Percentiles rank a stretch among this genome's conserved stretches.
Evolutionary conservation across 2,888 invertebrate genomes (phyloP).

Genomic region (Drosophila differens): DNA sequence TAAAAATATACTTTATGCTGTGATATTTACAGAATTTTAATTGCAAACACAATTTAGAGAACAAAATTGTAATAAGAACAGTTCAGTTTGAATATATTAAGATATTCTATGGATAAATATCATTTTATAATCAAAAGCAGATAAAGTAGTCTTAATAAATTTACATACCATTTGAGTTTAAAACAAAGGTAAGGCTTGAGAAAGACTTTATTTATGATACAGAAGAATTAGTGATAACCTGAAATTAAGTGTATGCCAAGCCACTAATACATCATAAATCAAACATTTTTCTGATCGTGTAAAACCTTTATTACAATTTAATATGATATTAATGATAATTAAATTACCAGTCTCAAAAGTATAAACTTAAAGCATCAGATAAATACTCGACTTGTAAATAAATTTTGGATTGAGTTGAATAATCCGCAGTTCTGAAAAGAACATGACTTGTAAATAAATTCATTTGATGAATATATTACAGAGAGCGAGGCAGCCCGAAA

Average conservation of each 20-base stretch:
- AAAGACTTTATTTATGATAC: not conserved
- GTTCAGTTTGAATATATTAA: too few species aligned
- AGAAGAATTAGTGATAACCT: not conserved
- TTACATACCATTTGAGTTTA: too few species aligned
- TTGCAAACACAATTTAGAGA: not conserved
- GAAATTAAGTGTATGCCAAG: not conserved
- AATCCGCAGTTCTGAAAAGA: not conserved
- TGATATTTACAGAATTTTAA: not conserved
- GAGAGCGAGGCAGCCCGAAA: not conserved
- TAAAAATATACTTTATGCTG: not conserved
- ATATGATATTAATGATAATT: not conserved
- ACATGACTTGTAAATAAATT: not conserved
- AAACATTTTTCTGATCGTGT: not conserved
- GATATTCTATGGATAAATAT: too few species aligned
- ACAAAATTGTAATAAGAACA: not conserved
- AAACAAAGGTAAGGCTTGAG: too few species aligned
- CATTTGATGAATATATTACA: not conserved
- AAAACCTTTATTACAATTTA: not conserved
- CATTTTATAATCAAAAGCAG: too few species aligned
- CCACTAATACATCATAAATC: not conserved
- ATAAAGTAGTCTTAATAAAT: too few species aligned
- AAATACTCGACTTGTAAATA: not conserved
- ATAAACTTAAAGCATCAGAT: not conserved
- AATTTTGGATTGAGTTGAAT: too few species aligned
- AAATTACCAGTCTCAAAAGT: not conserved